Evolutionary conservation across 2,888 invertebrate species (phyloP), one percentile per base, ranked within the genome.

Genomic region (Acheta domesticus): DNA sequence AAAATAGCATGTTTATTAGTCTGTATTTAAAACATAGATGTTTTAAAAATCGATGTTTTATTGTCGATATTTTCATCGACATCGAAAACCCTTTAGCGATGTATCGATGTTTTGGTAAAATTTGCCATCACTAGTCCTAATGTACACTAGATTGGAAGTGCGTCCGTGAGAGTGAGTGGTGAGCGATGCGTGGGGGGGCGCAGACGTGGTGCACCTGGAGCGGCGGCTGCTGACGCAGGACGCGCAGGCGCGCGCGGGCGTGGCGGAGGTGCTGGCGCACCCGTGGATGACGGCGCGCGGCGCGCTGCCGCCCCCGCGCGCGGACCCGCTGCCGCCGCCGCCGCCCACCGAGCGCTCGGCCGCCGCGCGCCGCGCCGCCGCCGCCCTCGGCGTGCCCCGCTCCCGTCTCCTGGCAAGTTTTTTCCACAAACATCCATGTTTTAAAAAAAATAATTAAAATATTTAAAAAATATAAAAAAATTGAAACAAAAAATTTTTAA

Each of bases 241-340:
- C 82, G 88, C 89, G 76, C 85, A 88, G 76, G 87, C 87, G 78
- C 87, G 92, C 21, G 89, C 92, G 85, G 88, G 88, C 81, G 89
- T 90, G 49, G 88, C 88, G 79, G 91, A 91, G 83, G 88, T 91
- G 49, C 85, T 89, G 79, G 86, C 87, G 2, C 91, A 92, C 85
- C 89, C 90, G 77, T 92, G 91, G 91, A 85, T 92, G 76, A 88
- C 89, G 75, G 86, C 87, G 74, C 86, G 88, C 16, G 62, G 62
- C 62, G 62, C 62, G 16, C 14, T 62, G 62, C 62, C 62, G 62
- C 62, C 62, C n/a, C 62, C 62, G 62, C 62, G 62, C 62, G 62
- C 62, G 1, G 62, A 62, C n/a, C 62, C 62, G 14, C n/a, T 62
- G 62, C 62, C 62, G 62, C 16, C 62, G 62, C 62, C n/a, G 62